A percentile compares a stretch with the other conserved stretches of the same genome.
These are phyloP conservation scores for Andrena praecox DNA, from an alignment of 2,888 invertebrate species.

Conservation along the genomic window DNA sequence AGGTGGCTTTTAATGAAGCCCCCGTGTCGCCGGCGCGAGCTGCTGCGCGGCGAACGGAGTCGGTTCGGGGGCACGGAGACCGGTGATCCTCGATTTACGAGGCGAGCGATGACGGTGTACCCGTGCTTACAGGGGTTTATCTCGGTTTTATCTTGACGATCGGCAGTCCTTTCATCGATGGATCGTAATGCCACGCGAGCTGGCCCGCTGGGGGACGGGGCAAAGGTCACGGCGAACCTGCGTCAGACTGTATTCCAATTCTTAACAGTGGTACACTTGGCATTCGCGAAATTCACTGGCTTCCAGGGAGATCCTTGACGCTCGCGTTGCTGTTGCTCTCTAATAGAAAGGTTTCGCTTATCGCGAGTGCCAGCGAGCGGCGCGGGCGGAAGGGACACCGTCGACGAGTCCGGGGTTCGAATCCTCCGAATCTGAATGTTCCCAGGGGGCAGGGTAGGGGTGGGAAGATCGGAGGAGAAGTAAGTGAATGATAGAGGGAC, in stretches of 20 bases:
- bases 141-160: background rate
- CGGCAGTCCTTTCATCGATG: conserved; percentile 15
- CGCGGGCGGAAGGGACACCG: conserved; percentile 1
- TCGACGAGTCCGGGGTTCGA: conserved; percentile 21
- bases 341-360: conserved; percentile 21
- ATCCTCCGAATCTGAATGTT: conserved; percentile 12
- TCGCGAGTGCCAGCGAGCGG: conserved; percentile 19
- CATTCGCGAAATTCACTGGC: background rate
- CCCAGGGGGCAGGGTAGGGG: background rate
- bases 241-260: background rate
- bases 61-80: background rate
- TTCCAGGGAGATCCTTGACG: background rate
- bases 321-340: conserved; percentile 11
- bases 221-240: conserved; percentile 6
- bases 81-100: conserved; percentile 9
- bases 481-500: conserved; percentile 11
- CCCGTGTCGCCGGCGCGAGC: background rate
- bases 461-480: background rate
- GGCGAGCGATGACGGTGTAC: background rate
- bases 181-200: conserved; percentile 15
- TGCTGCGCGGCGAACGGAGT: background rate
- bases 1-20: conserved; percentile 31
- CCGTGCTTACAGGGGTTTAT: background rate
- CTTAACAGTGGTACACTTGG: background rate
- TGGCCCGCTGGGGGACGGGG: background rate